These are phyloP conservation scores for Hydriomena furcata DNA, from an alignment of 2,888 invertebrate genomes.

Conservation along the genomic window DNA sequence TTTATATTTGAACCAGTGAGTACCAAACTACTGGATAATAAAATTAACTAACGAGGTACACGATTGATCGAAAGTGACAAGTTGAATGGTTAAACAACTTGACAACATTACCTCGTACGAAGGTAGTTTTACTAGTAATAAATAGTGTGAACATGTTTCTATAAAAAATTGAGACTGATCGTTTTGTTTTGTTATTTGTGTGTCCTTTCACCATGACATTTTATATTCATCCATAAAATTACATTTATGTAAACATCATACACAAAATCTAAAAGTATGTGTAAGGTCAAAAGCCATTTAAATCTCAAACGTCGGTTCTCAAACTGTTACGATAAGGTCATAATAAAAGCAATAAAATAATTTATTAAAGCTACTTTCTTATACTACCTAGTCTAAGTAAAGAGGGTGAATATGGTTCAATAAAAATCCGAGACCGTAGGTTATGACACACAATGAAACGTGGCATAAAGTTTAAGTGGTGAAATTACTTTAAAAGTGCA, in stretches of 20 bases:
- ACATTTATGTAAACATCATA: no score
- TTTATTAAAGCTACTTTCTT: conserved; percentile 8
- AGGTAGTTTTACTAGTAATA: conserved; percentile 8
- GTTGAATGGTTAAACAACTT: conserved; percentile 42
- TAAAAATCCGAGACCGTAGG: conserved; percentile 16
- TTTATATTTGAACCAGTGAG: no score
- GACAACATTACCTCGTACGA: conserved; percentile 38
- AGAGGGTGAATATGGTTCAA: conserved; percentile 17
- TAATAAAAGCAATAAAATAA: conserved; percentile 1
- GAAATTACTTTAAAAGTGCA: conserved; percentile 20
- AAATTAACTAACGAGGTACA: neutral
- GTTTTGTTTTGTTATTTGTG: neutral
- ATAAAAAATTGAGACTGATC: conserved; percentile 2
- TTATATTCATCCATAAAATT: no score
- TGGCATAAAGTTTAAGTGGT: conserved; percentile 15
- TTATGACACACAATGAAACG: conserved; percentile 16
- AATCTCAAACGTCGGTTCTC: no score
- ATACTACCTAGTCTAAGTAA: conserved; percentile 3
- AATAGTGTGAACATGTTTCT: conserved; percentile 24
- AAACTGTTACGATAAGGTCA: no score
- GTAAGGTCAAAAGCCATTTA: no score
- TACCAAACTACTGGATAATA: neutral
- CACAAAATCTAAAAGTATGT: no score
- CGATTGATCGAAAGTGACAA: conserved; percentile 48
- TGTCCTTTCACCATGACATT: no score